Percentiles rank a stretch among this genome's conserved stretches.
phyloP scores from a whole-genome alignment of 2,113 vertebrate species.

The Talpa occidentalis region DNA sequence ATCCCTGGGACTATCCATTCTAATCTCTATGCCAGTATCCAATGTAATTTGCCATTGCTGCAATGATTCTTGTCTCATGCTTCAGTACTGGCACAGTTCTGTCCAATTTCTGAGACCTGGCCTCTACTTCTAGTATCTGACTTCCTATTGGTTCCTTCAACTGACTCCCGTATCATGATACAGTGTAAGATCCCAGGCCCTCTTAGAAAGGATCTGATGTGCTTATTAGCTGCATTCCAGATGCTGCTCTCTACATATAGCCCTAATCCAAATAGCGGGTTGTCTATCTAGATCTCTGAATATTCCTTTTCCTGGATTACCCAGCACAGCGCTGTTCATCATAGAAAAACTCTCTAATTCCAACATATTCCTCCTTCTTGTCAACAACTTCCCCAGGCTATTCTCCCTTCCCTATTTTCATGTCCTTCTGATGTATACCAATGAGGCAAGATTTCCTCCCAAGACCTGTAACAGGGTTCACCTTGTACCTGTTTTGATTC shows the following conservation, averaged over 20 bases:
- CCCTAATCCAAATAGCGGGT: neutral
- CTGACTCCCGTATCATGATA: neutral
- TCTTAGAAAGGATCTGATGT: neutral
- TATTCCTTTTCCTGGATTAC: neutral
- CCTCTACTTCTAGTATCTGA: neutral
- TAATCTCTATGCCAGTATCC: neutral
- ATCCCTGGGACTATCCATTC: neutral
- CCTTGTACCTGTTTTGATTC: neutral
- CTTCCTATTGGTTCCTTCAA: neutral
- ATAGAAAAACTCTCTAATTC: slow-evolving; percentile 13
- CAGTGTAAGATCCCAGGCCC: neutral
- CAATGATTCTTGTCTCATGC: neutral
- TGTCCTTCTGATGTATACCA: neutral
- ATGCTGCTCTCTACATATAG: neutral
- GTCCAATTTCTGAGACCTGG: neutral
- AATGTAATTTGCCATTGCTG: neutral
- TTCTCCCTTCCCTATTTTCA: neutral
- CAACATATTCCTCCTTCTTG: neutral
- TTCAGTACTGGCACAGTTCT: neutral
- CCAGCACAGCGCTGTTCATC: neutral
- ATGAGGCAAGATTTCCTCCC: neutral
- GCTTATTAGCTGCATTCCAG: neutral
- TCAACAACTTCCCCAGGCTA: neutral
- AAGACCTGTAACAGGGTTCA: neutral
- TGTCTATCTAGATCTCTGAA: slow-evolving; percentile 3